Evolutionary conservation across 1,140 invertebrate genomes (phyloP).

Genomic region (Lucilia cuprina): DNA sequence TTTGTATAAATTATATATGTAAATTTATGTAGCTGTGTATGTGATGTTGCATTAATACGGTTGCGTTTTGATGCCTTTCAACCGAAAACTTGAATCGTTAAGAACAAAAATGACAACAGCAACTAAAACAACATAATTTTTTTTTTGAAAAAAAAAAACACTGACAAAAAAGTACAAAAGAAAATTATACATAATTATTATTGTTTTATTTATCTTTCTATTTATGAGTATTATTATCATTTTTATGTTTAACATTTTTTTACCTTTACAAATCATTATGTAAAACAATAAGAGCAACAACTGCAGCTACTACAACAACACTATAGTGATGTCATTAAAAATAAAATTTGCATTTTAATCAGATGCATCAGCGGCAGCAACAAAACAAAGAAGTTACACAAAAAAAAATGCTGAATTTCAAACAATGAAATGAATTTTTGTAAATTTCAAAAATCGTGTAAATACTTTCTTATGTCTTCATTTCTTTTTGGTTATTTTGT

Average conservation of each 20-base stretch:
- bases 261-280: not conserved
- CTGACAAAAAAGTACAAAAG: not conserved
- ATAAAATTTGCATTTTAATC: not conserved
- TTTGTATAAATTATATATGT: not conserved
- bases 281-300: not conserved
- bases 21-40: not conserved
- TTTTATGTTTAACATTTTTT: not conserved
- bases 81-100: not conserved
- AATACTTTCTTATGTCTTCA: not conserved
- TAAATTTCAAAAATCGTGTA: not conserved
- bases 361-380: not conserved
- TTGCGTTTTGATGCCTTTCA: constrained; percentile 6
- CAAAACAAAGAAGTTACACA: too few relatives aligned
- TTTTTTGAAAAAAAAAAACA: not conserved
- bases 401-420: too few relatives aligned
- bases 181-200: not conserved
- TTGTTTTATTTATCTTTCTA: not conserved
- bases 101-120: not conserved
- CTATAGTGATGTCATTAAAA: not conserved
- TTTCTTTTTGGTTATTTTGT: not conserved
- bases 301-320: not conserved
- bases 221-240: not conserved
- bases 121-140: not conserved
- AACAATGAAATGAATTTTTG: not conserved
- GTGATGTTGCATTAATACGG: constrained; percentile 1